Evolutionary conservation across 2,797 vertebrate genomes (phyloP), one percentile per base, ranked within the genome.

Genomic region (Spizella passerina): DNA sequence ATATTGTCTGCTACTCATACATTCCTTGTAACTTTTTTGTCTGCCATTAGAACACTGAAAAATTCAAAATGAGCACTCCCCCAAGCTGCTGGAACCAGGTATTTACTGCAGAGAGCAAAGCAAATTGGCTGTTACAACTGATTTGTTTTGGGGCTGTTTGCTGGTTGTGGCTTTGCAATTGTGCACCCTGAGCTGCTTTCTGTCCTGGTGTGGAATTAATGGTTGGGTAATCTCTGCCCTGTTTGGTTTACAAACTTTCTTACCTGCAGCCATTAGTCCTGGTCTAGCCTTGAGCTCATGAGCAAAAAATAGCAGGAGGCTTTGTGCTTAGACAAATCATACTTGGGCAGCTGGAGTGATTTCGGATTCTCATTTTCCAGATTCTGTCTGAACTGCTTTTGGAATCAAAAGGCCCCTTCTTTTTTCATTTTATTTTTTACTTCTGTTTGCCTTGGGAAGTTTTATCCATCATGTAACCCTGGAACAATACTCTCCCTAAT

Each of bases 11-110:
- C 61, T 47, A 38, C 56, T 90, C 3, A 4, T 68, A 32, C 10
- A 1, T 83, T 91, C 65, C 63, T 78, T 76, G 14, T 23, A 63
- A 55, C 44, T 60, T 82, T 79, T 92, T 91, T 86, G 47, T 87
- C 61, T 83, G 52, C 56, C 24, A 24, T 93, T 93, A 89, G 86
- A 90, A 90, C 66, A 78, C 82, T 70, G 70, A 82, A 87, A 79
- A 34, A 30, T 70, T 91, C 39, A 23, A 93, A 86, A 41, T 44
- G 69, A 94, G 38, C n/a, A 5, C 92, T 88, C 44, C 61, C 5
- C 1, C 55, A 81, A 2, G 79, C 76, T 86, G 61, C 68, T 83
- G 69, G 75, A 77, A 55, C 11, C 64, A 78, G 56, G 6, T 76
- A 72, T 38, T 93, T 56, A 64, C 49, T 85, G 57, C 36, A 44